Base-by-base conservation (phyloP, 2,888 invertebrate genomes). In the Nematopogon swammerdamellus region DNA sequence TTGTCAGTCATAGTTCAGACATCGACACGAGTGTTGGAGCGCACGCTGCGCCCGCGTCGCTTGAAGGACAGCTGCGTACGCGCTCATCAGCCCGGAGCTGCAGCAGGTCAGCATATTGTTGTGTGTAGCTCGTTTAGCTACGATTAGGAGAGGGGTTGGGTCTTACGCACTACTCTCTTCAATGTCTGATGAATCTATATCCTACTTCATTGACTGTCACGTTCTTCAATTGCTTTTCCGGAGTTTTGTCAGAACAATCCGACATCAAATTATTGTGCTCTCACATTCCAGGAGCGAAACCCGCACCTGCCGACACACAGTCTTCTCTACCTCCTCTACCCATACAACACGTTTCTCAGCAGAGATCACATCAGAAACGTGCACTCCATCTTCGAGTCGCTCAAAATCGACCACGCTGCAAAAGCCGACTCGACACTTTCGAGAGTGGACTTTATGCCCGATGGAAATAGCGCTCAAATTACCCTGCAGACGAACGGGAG, bases 311-410 rank as follows among this genome's bases (percentile, higher is more conserved):
- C 88, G 11, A 72, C 86, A 0, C 84, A 86, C 60, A 85, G 89
- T 53, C 73, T 91, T 2, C 68, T 97, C 42, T 85, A 85, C 54
- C 81, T 89, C 30, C 75, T 95, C 1, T 97, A 97, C 68, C 97
- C 97, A 0, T 92, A 91, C 65, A 84, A 87, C 57, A 76, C 85
- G 2, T 88, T 96, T 65, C 70, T 96, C 49, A 82, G 84, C n/a
- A 84, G 85, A 60, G 95, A 96, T 47, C 89, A 89, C 19, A 80
- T 83, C 47, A 82, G 82, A 49, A 87, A 89, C 16, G 85, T 95
- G 0, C 83, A 88, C 60, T 83, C 83, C 17, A 83, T 94, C 1
- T 67, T 95, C 17, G 72, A 82, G 10, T 87, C 85, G 16, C 82
- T 92, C 29, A 80, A 83, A 18, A 63, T 76, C 3, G 65, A 72